Conservation (phyloP, 2,113 vertebrate genomes). For the Sclerurus mexicanus region DNA sequence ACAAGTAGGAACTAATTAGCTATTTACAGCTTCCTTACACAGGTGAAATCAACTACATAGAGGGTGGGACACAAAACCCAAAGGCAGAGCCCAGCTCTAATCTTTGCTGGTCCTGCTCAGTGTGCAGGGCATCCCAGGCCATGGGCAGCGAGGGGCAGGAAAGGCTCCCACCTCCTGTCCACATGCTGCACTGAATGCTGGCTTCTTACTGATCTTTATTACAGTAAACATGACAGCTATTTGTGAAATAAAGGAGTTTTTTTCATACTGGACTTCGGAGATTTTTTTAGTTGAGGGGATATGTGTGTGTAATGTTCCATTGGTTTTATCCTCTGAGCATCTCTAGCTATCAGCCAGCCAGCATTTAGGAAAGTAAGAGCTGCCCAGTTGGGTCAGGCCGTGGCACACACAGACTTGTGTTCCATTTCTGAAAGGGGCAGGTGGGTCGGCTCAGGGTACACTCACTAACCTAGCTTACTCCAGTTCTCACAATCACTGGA, state of each 20-base stretch:
- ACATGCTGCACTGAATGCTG: neutral
- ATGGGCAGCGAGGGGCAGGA: accelerated
- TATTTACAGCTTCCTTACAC: neutral
- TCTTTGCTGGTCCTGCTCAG: neutral
- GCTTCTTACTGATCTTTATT: neutral
- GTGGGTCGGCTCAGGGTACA: neutral
- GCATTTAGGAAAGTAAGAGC: neutral
- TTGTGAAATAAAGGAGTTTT: neutral
- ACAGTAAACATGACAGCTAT: neutral
- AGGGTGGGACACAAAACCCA: neutral
- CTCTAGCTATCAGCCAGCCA: neutral
- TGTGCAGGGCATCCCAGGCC: too few relatives aligned
- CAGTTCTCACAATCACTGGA: neutral
- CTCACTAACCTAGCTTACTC: accelerated
- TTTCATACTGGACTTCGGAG: neutral
- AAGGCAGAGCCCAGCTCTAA: neutral
- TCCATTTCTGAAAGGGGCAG: neutral
- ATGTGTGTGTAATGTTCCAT: accelerated
- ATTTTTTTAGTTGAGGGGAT: neutral
- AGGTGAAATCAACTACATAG: neutral
- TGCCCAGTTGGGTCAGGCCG: neutral
- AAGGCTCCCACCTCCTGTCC: neutral
- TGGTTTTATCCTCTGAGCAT: neutral
- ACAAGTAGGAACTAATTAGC: neutral
- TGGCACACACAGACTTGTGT: neutral